Evolutionary conservation across 2,888 invertebrate genomes (phyloP), one percentile per base, ranked within the genome.

Genomic region (Perizoma affinitatum): DNA sequence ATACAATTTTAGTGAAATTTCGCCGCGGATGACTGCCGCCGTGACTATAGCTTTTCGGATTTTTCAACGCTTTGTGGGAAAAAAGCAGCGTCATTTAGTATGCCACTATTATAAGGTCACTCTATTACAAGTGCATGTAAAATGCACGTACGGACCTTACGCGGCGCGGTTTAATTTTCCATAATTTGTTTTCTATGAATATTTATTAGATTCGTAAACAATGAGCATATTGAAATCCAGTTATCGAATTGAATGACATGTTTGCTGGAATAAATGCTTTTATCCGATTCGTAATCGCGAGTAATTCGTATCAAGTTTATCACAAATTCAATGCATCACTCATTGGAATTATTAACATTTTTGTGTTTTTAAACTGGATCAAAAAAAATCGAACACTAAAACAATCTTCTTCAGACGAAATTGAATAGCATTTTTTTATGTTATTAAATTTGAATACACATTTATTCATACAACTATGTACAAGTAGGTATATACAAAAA

Each of bases 171-270:
- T n/a, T 83, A 82, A 83, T 84, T 84, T 82, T 75, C 71, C 75
- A 78, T 86, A 83, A 87, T 88, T 88, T 88, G 82, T 84, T 87
- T 83, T 77, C 79, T 82, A 86, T 88, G 84, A 88, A 89, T 88
- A 87, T 89, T 89, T 86, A 88, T 87, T 81, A 84, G 73, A 82
- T 80, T 75, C 67, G 75, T 82, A 87, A 88, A 88, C 87, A 89
- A 88, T 84, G 80, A 78, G 72, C 72, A 72, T 76, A 82, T 84
- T 82, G 74, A 77, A 81, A 80, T 78, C 78, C 73, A 78, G 78
- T 79, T 74, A 78, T 74, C 67, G 66, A 67, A 73, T 68, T 74
- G 67, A 77, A 75, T 77, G 77, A 79, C 78, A 80, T 79, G 74
- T 81, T 76, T 79, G 73, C 64, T 79, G 56, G 63, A 73, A 73